Conservation (phyloP, 2,888 invertebrate genomes). For the Coecobrya sp. region DNA sequence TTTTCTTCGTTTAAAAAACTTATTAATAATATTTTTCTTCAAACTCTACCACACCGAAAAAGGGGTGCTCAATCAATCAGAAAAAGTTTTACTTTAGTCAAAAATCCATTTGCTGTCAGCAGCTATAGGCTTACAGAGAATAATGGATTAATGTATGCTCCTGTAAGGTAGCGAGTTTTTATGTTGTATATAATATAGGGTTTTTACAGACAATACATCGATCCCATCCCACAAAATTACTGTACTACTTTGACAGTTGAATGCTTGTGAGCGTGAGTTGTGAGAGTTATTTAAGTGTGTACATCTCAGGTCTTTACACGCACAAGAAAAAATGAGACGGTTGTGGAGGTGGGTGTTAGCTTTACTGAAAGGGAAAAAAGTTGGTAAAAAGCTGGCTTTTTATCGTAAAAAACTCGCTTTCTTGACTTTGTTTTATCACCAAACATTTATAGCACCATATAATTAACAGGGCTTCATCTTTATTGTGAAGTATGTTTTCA, state of each 20-base stretch:
- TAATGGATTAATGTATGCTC: neutral
- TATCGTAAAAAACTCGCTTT: slow-evolving; percentile 77
- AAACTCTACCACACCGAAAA: too few species aligned
- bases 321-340: neutral
- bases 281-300: neutral
- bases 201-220: slow-evolving; percentile 15
- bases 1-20: neutral
- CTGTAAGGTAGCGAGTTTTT: neutral
- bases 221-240: slow-evolving; percentile 46
- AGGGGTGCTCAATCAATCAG: slow-evolving; percentile 75
- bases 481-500: slow-evolving; percentile 64
- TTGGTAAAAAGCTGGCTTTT: slow-evolving; percentile 66
- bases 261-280: slow-evolving; percentile 7
- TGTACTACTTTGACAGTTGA: slow-evolving; percentile 35
- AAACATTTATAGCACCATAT: slow-evolving; percentile 76
- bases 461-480: slow-evolving; percentile 80
- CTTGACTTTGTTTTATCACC: slow-evolving; percentile 79
- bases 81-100: slow-evolving; percentile 65
- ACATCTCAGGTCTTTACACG: neutral
- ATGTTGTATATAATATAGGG: neutral
- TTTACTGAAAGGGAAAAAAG: slow-evolving; percentile 61
- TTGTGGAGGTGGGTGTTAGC: slow-evolving; percentile 48
- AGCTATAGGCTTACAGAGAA: too few species aligned
- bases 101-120: slow-evolving; percentile 75
- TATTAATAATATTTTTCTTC: neutral